Conservation (phyloP, 2,888 invertebrate genomes). For the Herminia tarsipennalis region DNA sequence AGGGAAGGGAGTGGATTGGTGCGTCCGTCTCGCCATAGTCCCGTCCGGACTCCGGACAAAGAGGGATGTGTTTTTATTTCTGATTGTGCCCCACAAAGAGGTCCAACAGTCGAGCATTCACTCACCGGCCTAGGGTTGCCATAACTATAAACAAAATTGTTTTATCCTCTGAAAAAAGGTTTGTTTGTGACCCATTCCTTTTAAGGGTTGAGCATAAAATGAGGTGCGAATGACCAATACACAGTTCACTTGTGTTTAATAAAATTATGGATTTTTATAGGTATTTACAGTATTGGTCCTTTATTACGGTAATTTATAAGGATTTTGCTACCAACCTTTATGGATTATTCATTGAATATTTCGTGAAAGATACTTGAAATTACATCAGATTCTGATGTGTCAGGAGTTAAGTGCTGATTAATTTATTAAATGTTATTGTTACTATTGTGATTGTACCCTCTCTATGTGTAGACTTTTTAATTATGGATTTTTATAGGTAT, state of each 20-base stretch:
- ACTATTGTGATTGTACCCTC: too few relatives aligned
- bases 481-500: not conserved
- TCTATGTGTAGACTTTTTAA: too few relatives aligned
- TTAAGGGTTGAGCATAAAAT: constrained; percentile 30
- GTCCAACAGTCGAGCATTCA: constrained; percentile 69
- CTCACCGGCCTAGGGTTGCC: constrained; percentile 59
- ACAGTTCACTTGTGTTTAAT: constrained; percentile 10
- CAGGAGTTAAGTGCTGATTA: too few relatives aligned
- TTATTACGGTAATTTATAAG: too few relatives aligned
- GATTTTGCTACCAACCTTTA: too few relatives aligned
- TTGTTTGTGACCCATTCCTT: constrained; percentile 31
- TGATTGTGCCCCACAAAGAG: constrained; percentile 71
- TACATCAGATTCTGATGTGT: too few relatives aligned
- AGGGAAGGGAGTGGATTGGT: constrained; percentile 53
- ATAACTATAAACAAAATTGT: constrained; percentile 42
- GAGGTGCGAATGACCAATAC: constrained; percentile 28
- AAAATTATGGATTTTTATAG: not conserved
- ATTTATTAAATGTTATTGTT: too few relatives aligned
- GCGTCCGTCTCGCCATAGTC: constrained; percentile 53
- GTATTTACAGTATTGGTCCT: not conserved
- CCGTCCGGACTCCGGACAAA: constrained; percentile 60
- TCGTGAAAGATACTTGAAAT: too few relatives aligned
- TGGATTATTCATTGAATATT: too few relatives aligned
- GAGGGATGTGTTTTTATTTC: constrained; percentile 75
- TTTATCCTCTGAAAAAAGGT: constrained; percentile 32